Evolutionary conservation across 2,113 vertebrate species (phyloP).

Genomic region (Sapayoa aenigma): DNA sequence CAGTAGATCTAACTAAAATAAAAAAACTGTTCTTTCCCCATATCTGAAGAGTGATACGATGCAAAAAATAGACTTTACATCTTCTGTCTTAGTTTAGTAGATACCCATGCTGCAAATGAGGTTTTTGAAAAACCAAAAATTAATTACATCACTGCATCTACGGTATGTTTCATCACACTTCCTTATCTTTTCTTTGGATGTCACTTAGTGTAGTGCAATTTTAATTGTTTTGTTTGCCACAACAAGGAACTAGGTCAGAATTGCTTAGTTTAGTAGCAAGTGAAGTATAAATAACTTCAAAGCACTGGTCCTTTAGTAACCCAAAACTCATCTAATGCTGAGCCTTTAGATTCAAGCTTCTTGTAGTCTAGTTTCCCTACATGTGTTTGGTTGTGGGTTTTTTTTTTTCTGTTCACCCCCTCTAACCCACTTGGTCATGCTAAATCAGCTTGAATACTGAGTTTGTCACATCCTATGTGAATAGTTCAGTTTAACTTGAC

Average conservation of each 20-base stretch:
- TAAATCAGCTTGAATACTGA: neutral
- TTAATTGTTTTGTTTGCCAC: neutral
- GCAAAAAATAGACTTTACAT: neutral
- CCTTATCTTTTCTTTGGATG: neutral
- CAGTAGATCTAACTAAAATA: neutral
- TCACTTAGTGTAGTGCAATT: neutral
- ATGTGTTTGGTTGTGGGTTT: neutral
- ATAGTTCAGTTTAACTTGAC: neutral
- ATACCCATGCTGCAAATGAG: slow-evolving; percentile 5
- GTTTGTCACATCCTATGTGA: neutral
- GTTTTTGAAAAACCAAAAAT: neutral
- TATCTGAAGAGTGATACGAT: neutral
- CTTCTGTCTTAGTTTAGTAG: neutral
- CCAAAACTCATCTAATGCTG: neutral
- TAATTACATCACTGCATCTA: neutral
- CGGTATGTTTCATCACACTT: neutral
- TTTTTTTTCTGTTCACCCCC: neutral
- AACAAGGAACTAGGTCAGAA: neutral
- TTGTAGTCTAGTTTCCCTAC: neutral
- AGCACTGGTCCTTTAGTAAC: neutral
- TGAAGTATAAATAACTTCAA: neutral
- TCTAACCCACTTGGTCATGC: neutral
- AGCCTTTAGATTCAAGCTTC: neutral
- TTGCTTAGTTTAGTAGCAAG: neutral
- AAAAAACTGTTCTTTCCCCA: neutral